Conservation (phyloP, 2,888 invertebrate genomes). For the Leptopilina drosophilae region DNA sequence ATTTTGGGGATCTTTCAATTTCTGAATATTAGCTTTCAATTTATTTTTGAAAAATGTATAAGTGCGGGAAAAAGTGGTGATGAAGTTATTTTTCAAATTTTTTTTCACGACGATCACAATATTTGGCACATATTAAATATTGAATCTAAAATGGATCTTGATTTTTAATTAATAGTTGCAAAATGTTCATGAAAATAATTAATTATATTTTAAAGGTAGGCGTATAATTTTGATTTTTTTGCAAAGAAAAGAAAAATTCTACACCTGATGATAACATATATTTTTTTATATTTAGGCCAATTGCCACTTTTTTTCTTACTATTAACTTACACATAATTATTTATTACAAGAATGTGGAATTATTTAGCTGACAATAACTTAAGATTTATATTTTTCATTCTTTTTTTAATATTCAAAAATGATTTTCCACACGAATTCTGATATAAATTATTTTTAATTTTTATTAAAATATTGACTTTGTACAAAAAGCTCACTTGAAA, state of each 20-base stretch:
- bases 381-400: too few relatives aligned
- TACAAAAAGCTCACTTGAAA: too few relatives aligned
- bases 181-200: conserved; percentile 3
- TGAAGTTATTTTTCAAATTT: neutral
- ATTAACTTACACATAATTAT: conserved; percentile 32
- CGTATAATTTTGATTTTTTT: conserved; percentile 17
- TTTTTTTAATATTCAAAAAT: too few relatives aligned
- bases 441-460: too few relatives aligned
- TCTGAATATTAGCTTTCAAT: conserved; percentile 10
- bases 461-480: too few relatives aligned
- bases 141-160: conserved; percentile 40
- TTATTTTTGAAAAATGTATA: conserved; percentile 18
- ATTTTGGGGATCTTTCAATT: conserved; percentile 32
- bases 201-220: neutral
- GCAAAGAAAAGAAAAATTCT: conserved; percentile 5
- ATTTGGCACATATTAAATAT: conserved; percentile 63
- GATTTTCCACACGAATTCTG: too few relatives aligned
- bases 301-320: neutral
- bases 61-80: conserved; percentile 14
- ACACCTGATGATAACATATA: neutral
- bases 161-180: neutral
- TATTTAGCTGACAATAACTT: neutral
- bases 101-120: conserved; percentile 53
- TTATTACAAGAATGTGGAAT: conserved; percentile 18
- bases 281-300: conserved; percentile 1